Conservation (phyloP, 2,888 invertebrate genomes). For the Pammene aurita region DNA sequence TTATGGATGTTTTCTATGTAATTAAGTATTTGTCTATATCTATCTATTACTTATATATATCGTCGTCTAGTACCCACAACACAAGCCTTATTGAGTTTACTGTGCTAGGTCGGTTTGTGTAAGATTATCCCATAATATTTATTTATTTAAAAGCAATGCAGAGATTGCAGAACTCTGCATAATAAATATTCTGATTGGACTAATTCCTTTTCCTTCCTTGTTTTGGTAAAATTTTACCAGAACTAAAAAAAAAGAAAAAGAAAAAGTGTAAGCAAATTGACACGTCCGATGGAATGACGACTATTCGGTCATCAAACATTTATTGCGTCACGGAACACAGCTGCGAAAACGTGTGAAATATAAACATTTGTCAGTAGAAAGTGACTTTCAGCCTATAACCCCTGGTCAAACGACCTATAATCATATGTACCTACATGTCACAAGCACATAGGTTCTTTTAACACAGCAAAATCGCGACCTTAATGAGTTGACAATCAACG, state of each 20-base stretch:
- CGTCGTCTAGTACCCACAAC: too few species aligned
- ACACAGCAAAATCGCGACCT: slow-evolving; percentile 21
- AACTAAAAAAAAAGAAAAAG: neutral
- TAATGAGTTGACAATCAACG: slow-evolving; percentile 48
- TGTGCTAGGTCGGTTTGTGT: too few species aligned
- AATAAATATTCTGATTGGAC: too few species aligned
- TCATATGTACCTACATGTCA: neutral
- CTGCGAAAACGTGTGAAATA: slow-evolving; percentile 76
- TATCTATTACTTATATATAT: too few species aligned
- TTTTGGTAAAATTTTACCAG: neutral
- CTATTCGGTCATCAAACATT: slow-evolving; percentile 43
- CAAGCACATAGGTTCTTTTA: slow-evolving; percentile 12
- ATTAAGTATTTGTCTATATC: too few species aligned
- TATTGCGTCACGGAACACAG: slow-evolving; percentile 52
- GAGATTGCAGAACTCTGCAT: too few species aligned
- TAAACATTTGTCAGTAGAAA: slow-evolving; percentile 53
- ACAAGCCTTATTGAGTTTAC: too few species aligned
- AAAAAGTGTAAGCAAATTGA: slow-evolving; percentile 13
- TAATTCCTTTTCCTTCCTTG: too few species aligned
- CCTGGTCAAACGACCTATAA: neutral
- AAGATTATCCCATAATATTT: too few species aligned
- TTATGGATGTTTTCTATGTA: too few species aligned
- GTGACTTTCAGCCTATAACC: slow-evolving; percentile 35
- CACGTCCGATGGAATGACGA: slow-evolving; percentile 7
- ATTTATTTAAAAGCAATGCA: too few species aligned